Conservation (phyloP, 2,113 vertebrate genomes). For the Spea bombifrons region DNA sequence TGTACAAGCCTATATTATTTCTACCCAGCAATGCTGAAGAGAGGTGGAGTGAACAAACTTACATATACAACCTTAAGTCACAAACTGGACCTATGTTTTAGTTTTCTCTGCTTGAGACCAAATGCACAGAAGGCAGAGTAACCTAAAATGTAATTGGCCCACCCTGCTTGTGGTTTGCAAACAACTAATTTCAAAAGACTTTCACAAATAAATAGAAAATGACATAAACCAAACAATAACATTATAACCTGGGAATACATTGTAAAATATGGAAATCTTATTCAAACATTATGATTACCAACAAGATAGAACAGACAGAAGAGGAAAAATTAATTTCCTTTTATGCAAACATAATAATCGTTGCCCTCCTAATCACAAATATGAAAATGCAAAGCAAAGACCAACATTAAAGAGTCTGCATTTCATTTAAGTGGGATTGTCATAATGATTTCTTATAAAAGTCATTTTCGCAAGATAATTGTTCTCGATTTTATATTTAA, state of each 20-base stretch:
- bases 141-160: no score
- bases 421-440: conserved; percentile 42
- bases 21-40: no score
- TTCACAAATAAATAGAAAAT: not conserved
- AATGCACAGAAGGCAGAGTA: no score
- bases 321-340: conserved; percentile 6
- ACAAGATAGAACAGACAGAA: conserved; percentile 8
- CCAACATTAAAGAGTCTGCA: conserved; percentile 37
- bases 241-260: conserved; percentile 16
- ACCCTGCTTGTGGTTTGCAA: no score
- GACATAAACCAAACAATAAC: not conserved
- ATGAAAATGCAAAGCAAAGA: conserved; percentile 37
- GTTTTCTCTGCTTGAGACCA: no score
- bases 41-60: no score
- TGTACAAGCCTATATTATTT: no score
- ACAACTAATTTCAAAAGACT: conserved; percentile 4
- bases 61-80: no score
- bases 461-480: conserved; percentile 59
- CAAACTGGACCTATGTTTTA: no score
- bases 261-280: conserved; percentile 30
- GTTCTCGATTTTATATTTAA: conserved; percentile 62
- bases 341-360: conserved; percentile 25
- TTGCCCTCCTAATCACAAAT: conserved; percentile 40
- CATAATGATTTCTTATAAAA: conserved; percentile 54
- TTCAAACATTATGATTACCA: conserved; percentile 28